Evolutionary conservation across 1,140 invertebrate species (phyloP).

Genomic region (Acromyrmex echinatior): DNA sequence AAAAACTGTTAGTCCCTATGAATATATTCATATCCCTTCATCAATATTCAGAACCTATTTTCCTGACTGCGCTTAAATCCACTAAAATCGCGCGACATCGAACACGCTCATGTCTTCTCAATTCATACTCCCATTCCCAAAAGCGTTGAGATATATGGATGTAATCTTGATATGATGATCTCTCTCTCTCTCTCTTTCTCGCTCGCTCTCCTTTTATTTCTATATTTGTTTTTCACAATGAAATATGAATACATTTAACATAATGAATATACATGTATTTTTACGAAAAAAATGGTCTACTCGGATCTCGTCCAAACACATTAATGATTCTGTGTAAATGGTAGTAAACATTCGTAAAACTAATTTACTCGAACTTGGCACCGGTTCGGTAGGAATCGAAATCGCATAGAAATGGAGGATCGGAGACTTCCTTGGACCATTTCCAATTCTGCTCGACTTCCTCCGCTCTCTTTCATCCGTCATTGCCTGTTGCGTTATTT

Average conservation of each 20-base stretch:
- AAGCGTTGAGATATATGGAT: background rate
- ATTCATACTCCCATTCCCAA: constrained; percentile 11
- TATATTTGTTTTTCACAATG: background rate
- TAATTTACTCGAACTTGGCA: constrained; percentile 57
- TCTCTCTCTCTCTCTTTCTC: background rate
- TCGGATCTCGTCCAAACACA: constrained; percentile 38
- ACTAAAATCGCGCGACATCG: constrained; percentile 68
- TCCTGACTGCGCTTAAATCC: constrained; percentile 70
- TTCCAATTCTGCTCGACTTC: constrained; percentile 69
- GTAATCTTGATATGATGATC: background rate
- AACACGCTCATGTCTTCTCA: constrained; percentile 35
- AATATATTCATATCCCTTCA: constrained; percentile 76
- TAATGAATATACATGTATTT: background rate
- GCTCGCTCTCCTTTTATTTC: background rate
- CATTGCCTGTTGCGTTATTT: constrained; percentile 78
- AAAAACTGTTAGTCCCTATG: constrained; percentile 76
- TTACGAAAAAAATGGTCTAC: constrained; percentile 1
- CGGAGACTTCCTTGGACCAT: constrained; percentile 61
- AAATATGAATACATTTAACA: background rate
- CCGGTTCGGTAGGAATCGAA: constrained; percentile 32
- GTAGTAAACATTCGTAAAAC: constrained; percentile 42
- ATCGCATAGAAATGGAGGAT: constrained; percentile 39
- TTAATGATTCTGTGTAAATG: constrained; percentile 30
- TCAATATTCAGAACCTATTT: constrained; percentile 78
- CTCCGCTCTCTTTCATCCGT: constrained; percentile 68